Percentiles rank a stretch among this genome's conserved stretches.
Evolutionary conservation across 2,888 invertebrate species (phyloP).

Genomic region (Petrophora chlorosata): DNA sequence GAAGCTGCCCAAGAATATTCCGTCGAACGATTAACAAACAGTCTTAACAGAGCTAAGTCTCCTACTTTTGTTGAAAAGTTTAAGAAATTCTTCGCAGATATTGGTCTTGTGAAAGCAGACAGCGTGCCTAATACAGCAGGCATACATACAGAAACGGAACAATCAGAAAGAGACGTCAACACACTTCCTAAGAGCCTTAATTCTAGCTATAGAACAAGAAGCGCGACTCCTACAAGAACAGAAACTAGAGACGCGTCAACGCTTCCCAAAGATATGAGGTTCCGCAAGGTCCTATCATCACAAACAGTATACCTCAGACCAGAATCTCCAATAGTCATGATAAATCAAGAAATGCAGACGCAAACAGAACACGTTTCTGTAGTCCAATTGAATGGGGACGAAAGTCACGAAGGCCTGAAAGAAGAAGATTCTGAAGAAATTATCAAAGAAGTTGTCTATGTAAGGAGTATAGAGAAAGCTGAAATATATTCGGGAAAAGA

Average conservation of each 20-base stretch:
- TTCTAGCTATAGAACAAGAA: constrained; percentile 66
- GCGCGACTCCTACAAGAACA: constrained; percentile 55
- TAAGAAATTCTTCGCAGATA: constrained; percentile 74
- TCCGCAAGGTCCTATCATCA: constrained; percentile 70
- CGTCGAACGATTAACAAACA: constrained; percentile 64
- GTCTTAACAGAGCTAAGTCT: constrained; percentile 72
- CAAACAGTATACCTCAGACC: constrained; percentile 73
- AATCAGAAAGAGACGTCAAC: constrained; percentile 44
- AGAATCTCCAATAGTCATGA: constrained; percentile 57
- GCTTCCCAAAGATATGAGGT: constrained; percentile 76
- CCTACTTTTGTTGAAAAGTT: constrained; percentile 78
- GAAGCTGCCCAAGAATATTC: constrained; percentile 64
- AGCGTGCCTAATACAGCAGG: constrained; percentile 43
- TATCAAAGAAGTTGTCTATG: constrained; percentile 64
- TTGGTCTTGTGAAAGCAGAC: constrained; percentile 68
- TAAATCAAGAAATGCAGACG: constrained; percentile 52
- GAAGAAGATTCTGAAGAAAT: constrained; percentile 57
- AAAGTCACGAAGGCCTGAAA: constrained; percentile 58
- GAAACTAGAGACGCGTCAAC: constrained; percentile 69
- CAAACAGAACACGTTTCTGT: constrained; percentile 70
- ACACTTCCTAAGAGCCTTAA: constrained; percentile 69
- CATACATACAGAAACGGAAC: too few relatives aligned
- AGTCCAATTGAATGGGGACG: constrained; percentile 70
- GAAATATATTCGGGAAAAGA: constrained; percentile 67
- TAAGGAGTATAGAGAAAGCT: constrained; percentile 64